Evolutionary conservation across 2,797 vertebrate species (phyloP).

Genomic region (Pangasius macronema): DNA sequence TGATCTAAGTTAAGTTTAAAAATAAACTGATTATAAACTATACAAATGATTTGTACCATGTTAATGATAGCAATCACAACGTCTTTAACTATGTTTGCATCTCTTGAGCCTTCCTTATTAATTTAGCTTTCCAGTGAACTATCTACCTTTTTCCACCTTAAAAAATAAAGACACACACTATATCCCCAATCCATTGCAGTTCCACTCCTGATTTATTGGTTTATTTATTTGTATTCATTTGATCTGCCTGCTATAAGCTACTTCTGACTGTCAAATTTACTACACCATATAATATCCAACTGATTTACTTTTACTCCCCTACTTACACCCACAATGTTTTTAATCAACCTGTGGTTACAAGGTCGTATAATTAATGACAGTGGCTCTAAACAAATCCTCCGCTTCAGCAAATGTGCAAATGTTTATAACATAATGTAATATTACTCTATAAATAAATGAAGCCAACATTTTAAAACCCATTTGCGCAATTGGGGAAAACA

Average conservation of each 20-base stretch:
- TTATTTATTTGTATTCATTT: background rate
- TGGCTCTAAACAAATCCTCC: background rate
- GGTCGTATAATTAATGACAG: conserved; percentile 13
- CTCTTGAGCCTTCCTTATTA: background rate
- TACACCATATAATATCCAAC: background rate
- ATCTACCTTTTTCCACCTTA: no score
- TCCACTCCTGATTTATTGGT: background rate
- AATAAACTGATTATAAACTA: background rate
- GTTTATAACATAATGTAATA: conserved; percentile 5
- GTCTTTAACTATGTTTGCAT: background rate
- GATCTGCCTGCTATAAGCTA: background rate
- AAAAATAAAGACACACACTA: background rate
- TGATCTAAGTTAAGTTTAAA: background rate
- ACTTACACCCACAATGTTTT: conserved; percentile 20
- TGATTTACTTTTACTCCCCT: conserved; percentile 1
- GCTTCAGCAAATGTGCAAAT: background rate
- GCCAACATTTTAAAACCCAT: background rate
- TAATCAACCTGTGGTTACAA: conserved; percentile 8
- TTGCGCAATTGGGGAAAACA: background rate
- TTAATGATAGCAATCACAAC: background rate
- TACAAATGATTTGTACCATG: background rate
- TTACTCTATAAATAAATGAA: background rate
- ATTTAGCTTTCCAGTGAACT: background rate
- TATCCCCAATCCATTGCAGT: background rate
- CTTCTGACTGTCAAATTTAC: background rate